Evolutionary conservation across 2,888 invertebrate species (phyloP).

Genomic region (Epistrophella euchroma): DNA sequence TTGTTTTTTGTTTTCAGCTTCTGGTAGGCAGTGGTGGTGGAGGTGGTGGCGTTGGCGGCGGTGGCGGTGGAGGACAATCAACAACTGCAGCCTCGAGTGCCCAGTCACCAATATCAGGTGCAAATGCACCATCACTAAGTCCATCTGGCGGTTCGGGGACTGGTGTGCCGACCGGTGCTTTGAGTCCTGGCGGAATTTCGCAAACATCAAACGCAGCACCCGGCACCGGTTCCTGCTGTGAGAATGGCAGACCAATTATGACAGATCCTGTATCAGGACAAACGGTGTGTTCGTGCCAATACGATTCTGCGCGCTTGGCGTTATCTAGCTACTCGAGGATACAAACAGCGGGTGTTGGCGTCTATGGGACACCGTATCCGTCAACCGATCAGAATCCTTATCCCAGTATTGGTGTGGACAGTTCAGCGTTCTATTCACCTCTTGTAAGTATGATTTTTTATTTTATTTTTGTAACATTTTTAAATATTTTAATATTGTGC

Average conservation of each 20-base stretch:
- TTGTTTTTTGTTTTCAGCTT: slow-evolving; percentile 74
- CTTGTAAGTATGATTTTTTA: slow-evolving; percentile 90
- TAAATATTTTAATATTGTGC: background rate
- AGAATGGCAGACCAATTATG: slow-evolving; percentile 95
- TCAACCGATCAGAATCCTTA: slow-evolving; percentile 96
- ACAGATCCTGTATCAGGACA: slow-evolving; percentile 97
- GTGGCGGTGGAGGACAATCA: slow-evolving; percentile 86
- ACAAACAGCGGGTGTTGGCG: slow-evolving; percentile 90
- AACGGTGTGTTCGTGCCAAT: slow-evolving; percentile 97
- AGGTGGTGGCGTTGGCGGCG: slow-evolving; percentile 79
- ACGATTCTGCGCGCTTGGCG: slow-evolving; percentile 94
- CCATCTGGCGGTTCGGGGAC: slow-evolving; percentile 86
- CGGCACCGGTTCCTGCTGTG: slow-evolving; percentile 89
- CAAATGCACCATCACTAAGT: slow-evolving; percentile 89
- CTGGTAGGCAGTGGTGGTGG: slow-evolving; percentile 76
- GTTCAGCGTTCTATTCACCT: slow-evolving; percentile 97
- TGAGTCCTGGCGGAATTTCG: slow-evolving; percentile 83
- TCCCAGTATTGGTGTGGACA: slow-evolving; percentile 96
- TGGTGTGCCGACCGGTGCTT: slow-evolving; percentile 81
- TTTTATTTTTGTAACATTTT: background rate
- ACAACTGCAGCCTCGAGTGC: slow-evolving; percentile 89
- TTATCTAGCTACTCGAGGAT: slow-evolving; percentile 92
- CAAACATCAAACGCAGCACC: slow-evolving; percentile 83
- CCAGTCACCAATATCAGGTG: slow-evolving; percentile 91
- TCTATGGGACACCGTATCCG: slow-evolving; percentile 94